Evolutionary conservation across 2,113 vertebrate genomes (phyloP).

Genomic region (Fregetta grallaria): DNA sequence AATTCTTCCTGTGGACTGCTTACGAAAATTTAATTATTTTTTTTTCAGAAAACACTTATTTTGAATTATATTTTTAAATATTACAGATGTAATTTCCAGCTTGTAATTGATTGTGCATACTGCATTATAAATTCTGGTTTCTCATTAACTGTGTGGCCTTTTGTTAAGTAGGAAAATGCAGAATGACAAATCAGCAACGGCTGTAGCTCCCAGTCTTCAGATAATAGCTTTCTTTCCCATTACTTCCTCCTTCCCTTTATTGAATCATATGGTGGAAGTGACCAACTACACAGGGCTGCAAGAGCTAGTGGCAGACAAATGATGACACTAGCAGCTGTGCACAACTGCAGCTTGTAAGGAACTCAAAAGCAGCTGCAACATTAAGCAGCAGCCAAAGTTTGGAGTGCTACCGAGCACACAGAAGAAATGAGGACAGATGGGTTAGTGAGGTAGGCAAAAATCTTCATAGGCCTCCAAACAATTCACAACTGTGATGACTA

Average conservation of each 20-base stretch:
- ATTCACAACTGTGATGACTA: neutral
- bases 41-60: neutral
- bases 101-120: neutral
- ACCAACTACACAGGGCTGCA: neutral
- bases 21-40: neutral
- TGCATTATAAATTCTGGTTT: neutral
- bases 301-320: neutral
- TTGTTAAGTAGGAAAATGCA: neutral
- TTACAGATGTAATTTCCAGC: neutral
- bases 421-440: neutral
- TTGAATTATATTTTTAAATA: neutral
- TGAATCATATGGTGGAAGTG: neutral
- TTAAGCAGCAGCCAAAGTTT: neutral
- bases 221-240: neutral
- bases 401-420: neutral
- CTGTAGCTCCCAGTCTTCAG: neutral
- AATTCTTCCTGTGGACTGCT: neutral
- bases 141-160: neutral
- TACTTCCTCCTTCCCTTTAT: neutral
- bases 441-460: neutral
- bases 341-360: neutral
- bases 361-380: neutral
- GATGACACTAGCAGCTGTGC: neutral
- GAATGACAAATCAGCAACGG: neutral
- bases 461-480: neutral